Conservation (phyloP, 2,888 invertebrate species). For the Stictocephala bisonia region DNA sequence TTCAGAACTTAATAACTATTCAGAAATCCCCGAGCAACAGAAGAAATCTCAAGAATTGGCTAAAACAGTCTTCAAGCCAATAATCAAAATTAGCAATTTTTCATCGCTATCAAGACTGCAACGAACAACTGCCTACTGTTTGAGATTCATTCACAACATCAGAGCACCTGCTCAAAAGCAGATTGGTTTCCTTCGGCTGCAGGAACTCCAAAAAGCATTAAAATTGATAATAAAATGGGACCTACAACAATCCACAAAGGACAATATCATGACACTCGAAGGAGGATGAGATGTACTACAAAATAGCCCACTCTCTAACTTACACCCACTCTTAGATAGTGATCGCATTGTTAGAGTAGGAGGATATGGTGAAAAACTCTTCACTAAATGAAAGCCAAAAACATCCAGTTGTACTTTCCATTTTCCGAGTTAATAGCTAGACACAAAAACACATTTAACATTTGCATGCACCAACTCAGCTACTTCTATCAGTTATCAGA, state of each 20-base stretch:
- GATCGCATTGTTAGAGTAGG: conserved; percentile 36
- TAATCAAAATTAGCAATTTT: not conserved
- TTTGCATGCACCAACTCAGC: not conserved
- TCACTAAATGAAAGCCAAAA: not conserved
- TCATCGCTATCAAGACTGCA: not conserved
- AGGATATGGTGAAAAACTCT: conserved; percentile 14
- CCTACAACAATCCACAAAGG: too few relatives aligned
- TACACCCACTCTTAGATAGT: conserved; percentile 14
- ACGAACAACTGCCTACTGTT: not conserved
- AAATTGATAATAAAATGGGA: too few relatives aligned
- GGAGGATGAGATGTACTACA: too few relatives aligned
- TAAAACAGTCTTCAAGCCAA: not conserved
- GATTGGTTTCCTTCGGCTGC: too few relatives aligned
- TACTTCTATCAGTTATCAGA: too few relatives aligned
- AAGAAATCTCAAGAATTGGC: not conserved
- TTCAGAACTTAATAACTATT: too few relatives aligned
- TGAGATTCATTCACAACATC: not conserved
- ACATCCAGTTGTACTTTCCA: conserved; percentile 3
- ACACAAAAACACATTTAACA: not conserved
- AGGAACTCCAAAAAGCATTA: too few relatives aligned
- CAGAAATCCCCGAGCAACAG: not conserved
- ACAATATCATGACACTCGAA: too few relatives aligned
- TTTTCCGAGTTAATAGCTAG: not conserved
- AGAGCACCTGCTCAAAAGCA: too few relatives aligned
- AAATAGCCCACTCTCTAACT: too few relatives aligned